These are phyloP conservation scores for Drosophila kambysellisi DNA, from an alignment of 2,888 invertebrate species.

Conservation along the genomic window DNA sequence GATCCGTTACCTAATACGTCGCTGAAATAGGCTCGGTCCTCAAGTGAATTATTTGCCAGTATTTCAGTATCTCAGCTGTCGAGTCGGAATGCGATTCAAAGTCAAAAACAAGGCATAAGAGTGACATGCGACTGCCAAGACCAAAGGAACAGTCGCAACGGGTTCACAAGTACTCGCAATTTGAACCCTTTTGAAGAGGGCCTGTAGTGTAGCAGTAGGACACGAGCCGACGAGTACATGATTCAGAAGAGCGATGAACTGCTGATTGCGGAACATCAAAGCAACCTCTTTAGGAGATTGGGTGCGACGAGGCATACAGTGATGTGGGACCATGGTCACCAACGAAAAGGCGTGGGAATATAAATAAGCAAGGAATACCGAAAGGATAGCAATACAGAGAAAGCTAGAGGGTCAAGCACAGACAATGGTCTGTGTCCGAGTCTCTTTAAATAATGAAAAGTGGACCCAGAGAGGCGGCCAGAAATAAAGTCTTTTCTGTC, in stretches of 20 bases:
- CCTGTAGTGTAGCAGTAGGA: constrained; percentile 1
- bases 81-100: constrained; percentile 16
- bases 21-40: not conserved
- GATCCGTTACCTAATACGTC: not conserved
- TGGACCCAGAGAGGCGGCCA: constrained; percentile 41
- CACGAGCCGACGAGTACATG: constrained; percentile 14
- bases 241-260: constrained; percentile 66
- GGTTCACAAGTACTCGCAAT: not conserved
- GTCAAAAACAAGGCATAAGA: constrained; percentile 2
- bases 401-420: constrained; percentile 57
- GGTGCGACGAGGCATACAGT: constrained; percentile 32
- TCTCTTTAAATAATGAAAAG: constrained; percentile 74
- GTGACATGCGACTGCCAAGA: constrained; percentile 8
- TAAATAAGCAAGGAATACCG: constrained; percentile 32
- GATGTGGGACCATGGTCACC: constrained; percentile 19
- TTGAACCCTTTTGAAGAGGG: constrained; percentile 10
- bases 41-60: not conserved
- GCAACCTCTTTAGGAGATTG: constrained; percentile 55
- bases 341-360: constrained; percentile 48
- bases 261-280: constrained; percentile 73
- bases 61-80: constrained; percentile 16
- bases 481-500: constrained; percentile 17
- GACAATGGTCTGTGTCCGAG: constrained; percentile 61
- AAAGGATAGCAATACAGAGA: not conserved
- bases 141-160: constrained; percentile 28